Base-by-base conservation (phyloP, 2,113 vertebrate genomes). In the Phoenicopterus ruber region DNA sequence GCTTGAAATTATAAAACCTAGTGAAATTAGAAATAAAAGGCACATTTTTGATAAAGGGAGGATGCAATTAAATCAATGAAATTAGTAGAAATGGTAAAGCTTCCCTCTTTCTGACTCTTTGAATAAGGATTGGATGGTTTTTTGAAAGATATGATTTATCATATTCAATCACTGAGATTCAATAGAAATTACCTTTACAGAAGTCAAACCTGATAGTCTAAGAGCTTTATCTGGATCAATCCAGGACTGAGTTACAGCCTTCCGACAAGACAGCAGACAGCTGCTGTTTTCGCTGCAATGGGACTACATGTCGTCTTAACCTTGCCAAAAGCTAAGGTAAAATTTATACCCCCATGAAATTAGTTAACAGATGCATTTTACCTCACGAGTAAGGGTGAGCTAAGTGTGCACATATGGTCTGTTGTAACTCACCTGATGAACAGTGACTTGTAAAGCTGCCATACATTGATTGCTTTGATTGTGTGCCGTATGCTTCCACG, bases 251-350 rank as follows among this genome's bases (percentile, higher is more conserved):
- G 22, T 86, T 92, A 86, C 40, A 88, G 54, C 46, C 46, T 94
- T 91, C 55, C 81, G 91, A 76, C n/a, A 81, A 87, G 65, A 69
- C 9, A 76, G 36, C 36, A 87, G 61, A 55, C 57, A 93, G 61
- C 58, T 89, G 67, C 42, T 86, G 11, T 78, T 78, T 83, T 90
- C 86, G 38, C 55, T 92, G 61, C 63, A 67, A 63, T 79, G 69
- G 69, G 61, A 69, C 73, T 92, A 52, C 2, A 4, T 61, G 66
- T 81, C 24, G 1, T 85, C 65, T 79, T 87, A 91, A 91, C 69
- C 78, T 91, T 94, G 95, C 81, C 61, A 79, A 93, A 94, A 96
- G 77, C 77, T 71, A 93, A 82, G 57, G 29, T 40, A 91, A 87
- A 93, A 90, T 96, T 90, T 94, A 94, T 91, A 65, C 8, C 2